Conservation (phyloP, 2,113 vertebrate species). For the Lanius collurio region DNA sequence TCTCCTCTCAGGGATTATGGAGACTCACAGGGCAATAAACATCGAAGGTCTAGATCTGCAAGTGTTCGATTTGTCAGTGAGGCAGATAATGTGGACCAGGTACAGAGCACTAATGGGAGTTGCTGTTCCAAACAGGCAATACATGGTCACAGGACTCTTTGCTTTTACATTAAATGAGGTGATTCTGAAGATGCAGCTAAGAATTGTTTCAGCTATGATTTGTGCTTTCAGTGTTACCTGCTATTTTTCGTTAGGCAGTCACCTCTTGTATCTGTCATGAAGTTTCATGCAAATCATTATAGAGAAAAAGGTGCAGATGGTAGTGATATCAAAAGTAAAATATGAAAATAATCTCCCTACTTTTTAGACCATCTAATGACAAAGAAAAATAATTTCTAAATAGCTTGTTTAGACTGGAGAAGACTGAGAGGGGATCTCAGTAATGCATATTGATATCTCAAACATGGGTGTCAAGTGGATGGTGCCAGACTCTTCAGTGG, state of each 20-base stretch:
- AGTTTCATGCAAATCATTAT: background rate
- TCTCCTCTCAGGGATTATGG: constrained; percentile 84
- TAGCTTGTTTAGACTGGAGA: background rate
- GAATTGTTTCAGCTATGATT: background rate
- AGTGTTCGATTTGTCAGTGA: constrained; percentile 82
- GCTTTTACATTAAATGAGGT: background rate
- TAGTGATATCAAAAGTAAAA: background rate
- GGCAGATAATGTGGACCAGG: constrained; percentile 69
- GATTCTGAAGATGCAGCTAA: background rate
- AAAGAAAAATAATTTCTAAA: background rate
- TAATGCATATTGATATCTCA: background rate
- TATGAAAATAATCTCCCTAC: background rate
- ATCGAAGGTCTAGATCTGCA: constrained; percentile 78
- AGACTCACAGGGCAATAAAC: constrained; percentile 51
- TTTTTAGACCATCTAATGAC: background rate
- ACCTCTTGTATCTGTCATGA: background rate
- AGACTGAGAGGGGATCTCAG: background rate
- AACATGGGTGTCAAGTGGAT: background rate
- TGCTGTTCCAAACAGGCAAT: background rate
- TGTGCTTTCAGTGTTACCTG: background rate
- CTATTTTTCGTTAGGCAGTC: background rate
- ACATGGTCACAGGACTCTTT: background rate
- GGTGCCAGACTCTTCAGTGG: background rate
- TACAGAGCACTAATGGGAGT: constrained; percentile 44
- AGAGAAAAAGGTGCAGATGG: background rate